phyloP scores from a whole-genome alignment of 1,140 invertebrate species.

The Plodia interpunctella region DNA sequence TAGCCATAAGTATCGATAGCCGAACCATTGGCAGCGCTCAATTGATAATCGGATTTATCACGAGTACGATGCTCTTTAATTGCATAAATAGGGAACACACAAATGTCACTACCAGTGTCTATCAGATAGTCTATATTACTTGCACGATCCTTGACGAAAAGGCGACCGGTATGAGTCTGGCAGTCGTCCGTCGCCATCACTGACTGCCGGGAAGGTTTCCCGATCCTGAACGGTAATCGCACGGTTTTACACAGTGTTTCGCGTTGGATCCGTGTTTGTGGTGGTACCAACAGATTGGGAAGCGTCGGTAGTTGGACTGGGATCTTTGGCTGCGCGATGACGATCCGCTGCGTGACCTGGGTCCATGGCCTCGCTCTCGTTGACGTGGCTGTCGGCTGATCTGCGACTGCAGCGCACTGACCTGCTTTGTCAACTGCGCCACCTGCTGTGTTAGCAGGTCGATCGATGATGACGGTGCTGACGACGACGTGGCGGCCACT shows the following conservation, averaged over 20 bases:
- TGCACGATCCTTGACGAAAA: constrained; percentile 11
- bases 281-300: constrained; percentile 16
- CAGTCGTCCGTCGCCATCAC: constrained; percentile 14
- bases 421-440: constrained; percentile 7
- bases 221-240: constrained; percentile 12
- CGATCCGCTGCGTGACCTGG: too few relatives aligned
- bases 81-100: constrained; percentile 5
- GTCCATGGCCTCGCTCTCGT: too few relatives aligned
- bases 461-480: constrained; percentile 3
- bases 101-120: constrained; percentile 27
- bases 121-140: constrained; percentile 5
- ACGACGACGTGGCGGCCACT: not conserved
- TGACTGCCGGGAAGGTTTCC: constrained; percentile 11
- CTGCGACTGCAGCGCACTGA: constrained; percentile 7
- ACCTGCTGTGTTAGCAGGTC: constrained; percentile 17
- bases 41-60: not conserved
- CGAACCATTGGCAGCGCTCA: constrained; percentile 2
- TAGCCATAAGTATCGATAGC: not conserved
- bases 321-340: not conserved
- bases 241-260: constrained; percentile 10
- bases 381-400: too few relatives aligned
- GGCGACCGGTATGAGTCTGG: constrained; percentile 8
- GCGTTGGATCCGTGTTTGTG: constrained; percentile 6
- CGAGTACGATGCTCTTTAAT: not conserved
- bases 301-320: constrained; percentile 4